These are phyloP conservation scores for Lepidurus packardi DNA, from an alignment of 1,140 invertebrate genomes.

Conservation along the genomic window DNA sequence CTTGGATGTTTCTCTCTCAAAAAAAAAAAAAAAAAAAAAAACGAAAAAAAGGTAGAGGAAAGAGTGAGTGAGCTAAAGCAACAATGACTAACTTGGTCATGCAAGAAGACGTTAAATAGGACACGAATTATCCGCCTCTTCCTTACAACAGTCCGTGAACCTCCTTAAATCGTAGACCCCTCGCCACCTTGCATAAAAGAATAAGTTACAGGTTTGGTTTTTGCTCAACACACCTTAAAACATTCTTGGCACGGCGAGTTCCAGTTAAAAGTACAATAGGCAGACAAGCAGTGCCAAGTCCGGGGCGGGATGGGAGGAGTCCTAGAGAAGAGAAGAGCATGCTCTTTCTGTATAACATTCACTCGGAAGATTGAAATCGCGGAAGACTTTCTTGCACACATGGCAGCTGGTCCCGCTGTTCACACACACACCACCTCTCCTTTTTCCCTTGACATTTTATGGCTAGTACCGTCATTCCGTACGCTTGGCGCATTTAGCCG, in stretches of 20 bases:
- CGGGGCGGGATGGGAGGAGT: background rate
- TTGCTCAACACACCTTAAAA: constrained; percentile 2
- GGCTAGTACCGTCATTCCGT: background rate
- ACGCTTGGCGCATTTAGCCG: constrained; percentile 9
- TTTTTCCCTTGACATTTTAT: background rate
- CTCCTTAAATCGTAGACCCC: background rate
- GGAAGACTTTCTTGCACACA: constrained; percentile 9
- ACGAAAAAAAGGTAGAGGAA: background rate
- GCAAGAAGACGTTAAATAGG: constrained; percentile 5
- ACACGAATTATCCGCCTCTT: background rate
- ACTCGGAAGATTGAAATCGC: constrained; percentile 17
- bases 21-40: background rate
- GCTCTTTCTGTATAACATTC: constrained; percentile 6
- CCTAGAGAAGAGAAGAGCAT: background rate
- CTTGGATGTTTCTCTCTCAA: background rate
- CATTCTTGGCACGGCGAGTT: background rate
- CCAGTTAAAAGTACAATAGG: background rate
- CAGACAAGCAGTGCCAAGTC: background rate
- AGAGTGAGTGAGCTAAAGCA: background rate
- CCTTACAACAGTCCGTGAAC: background rate
- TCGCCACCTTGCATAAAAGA: background rate
- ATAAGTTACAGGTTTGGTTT: constrained; percentile 11
- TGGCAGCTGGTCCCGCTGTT: background rate
- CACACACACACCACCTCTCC: background rate
- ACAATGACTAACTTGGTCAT: constrained; percentile 19